Evolutionary conservation across 1,140 invertebrate genomes (phyloP).

Genomic region (Papilio helenus): DNA sequence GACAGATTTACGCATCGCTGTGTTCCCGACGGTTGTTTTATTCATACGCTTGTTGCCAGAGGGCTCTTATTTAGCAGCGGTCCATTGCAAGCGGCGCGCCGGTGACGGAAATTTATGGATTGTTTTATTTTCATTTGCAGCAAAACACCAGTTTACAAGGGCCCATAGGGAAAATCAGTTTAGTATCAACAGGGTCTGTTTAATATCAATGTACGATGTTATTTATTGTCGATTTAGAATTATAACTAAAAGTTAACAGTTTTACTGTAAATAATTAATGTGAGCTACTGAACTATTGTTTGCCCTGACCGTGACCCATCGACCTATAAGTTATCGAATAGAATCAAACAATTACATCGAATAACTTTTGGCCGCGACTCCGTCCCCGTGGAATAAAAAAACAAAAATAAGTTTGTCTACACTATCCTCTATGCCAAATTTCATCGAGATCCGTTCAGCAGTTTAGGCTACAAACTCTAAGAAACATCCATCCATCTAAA

Average conservation of each 20-base stretch:
- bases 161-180: not conserved
- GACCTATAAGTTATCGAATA: too few species aligned
- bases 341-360: too few species aligned
- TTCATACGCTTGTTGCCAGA: not conserved
- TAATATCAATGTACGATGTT: not conserved
- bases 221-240: too few species aligned
- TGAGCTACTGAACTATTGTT: not conserved
- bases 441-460: too few species aligned
- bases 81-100: not conserved
- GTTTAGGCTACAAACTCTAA: too few species aligned
- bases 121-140: not conserved
- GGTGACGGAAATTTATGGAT: not conserved
- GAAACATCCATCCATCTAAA: too few species aligned
- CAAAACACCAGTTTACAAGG: not conserved
- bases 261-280: not conserved
- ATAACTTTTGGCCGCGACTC: too few species aligned
- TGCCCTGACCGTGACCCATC: too few species aligned
- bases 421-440: too few species aligned
- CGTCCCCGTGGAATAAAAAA: too few species aligned
- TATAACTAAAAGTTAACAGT: too few species aligned
- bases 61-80: conserved; percentile 10
- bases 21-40: conserved; percentile 17
- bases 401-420: too few species aligned
- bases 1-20: conserved; percentile 24
- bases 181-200: not conserved